phyloP scores from a whole-genome alignment of 2,888 invertebrate species.

The Boloria euphrosyne region DNA sequence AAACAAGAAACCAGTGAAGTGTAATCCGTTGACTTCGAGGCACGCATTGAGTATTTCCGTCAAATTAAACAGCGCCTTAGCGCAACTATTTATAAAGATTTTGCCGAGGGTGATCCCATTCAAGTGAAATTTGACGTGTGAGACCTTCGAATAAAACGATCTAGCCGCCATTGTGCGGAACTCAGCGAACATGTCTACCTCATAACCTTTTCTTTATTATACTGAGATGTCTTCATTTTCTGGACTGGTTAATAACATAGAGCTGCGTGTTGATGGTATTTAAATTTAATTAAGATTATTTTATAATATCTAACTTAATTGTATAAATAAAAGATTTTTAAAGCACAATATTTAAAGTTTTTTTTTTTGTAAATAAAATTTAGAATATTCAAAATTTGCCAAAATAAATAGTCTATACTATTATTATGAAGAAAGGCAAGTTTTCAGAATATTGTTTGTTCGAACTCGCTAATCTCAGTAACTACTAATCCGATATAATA shows the following conservation, averaged over 20 bases:
- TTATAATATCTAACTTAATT: too few relatives aligned
- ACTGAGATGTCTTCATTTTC: slow-evolving; percentile 64
- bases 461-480: too few relatives aligned
- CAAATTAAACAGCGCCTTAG: slow-evolving; percentile 76
- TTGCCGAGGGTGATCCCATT: slow-evolving; percentile 66
- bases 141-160: slow-evolving; percentile 66
- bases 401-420: too few relatives aligned
- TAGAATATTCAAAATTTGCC: too few relatives aligned
- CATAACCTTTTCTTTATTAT: slow-evolving; percentile 69
- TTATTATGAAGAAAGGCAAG: too few relatives aligned
- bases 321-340: too few relatives aligned
- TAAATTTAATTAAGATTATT: not conserved
- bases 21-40: slow-evolving; percentile 69
- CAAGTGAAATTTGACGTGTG: slow-evolving; percentile 82
- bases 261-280: slow-evolving; percentile 41
- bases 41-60: slow-evolving; percentile 75
- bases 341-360: too few relatives aligned
- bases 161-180: slow-evolving; percentile 58
- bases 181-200: slow-evolving; percentile 64
- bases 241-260: slow-evolving; percentile 37
- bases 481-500: too few relatives aligned
- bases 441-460: too few relatives aligned
- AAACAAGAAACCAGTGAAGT: slow-evolving; percentile 60
- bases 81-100: slow-evolving; percentile 81
- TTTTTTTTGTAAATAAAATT: too few relatives aligned